A percentile compares a stretch with the other conserved stretches of the same genome.
phyloP scores from a whole-genome alignment of 2,888 invertebrate species.

The Heliconius ethilla region DNA sequence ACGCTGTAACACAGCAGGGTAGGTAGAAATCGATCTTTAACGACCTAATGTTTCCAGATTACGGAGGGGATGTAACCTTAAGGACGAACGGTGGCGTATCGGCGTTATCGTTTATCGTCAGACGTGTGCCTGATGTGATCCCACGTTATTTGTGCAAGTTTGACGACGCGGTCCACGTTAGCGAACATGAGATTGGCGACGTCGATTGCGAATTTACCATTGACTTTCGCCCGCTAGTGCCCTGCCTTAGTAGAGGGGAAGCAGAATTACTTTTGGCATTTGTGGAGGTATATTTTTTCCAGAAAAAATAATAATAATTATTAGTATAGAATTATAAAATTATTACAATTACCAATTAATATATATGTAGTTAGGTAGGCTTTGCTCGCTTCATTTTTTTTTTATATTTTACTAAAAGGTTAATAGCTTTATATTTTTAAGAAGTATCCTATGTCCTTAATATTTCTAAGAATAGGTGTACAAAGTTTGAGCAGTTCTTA shows the following conservation, averaged over 20 bases:
- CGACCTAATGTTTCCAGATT: slow-evolving; percentile 68
- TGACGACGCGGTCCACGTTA: slow-evolving; percentile 88
- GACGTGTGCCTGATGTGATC: slow-evolving; percentile 91
- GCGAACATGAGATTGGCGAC: slow-evolving; percentile 92
- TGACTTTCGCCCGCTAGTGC: slow-evolving; percentile 83
- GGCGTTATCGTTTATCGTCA: slow-evolving; percentile 90
- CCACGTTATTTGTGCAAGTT: slow-evolving; percentile 87
- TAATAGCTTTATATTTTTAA: not conserved
- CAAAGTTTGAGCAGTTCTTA: too few relatives aligned
- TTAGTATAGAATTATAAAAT: too few relatives aligned
- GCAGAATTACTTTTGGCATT: slow-evolving; percentile 86
- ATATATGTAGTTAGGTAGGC: too few relatives aligned
- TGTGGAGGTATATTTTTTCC: slow-evolving; percentile 80
- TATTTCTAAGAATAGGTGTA: too few relatives aligned
- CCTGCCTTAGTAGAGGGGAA: slow-evolving; percentile 84
- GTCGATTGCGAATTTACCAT: slow-evolving; percentile 90
- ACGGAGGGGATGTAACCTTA: slow-evolving; percentile 91
- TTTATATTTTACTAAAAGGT: too few relatives aligned
- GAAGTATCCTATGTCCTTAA: too few relatives aligned
- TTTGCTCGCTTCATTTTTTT: too few relatives aligned
- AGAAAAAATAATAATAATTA: not conserved
- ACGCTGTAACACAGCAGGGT: too few relatives aligned
- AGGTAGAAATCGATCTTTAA: not conserved
- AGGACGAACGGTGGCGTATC: slow-evolving; percentile 91
- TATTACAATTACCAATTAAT: too few relatives aligned